Conservation (phyloP, 2,888 invertebrate species). For the Pammene fasciana region DNA sequence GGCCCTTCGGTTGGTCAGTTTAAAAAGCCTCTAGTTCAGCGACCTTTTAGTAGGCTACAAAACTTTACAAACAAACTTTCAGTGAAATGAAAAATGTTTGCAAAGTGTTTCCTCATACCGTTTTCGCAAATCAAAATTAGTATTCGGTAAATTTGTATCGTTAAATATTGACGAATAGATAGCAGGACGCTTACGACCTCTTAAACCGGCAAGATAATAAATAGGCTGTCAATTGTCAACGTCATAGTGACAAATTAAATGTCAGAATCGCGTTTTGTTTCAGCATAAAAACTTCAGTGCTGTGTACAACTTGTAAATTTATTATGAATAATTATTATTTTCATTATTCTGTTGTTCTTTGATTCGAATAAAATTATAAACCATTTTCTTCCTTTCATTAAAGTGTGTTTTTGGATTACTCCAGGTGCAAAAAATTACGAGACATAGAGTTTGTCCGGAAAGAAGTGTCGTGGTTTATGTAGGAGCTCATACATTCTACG, state of each 20-base stretch:
- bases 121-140: constrained; percentile 17
- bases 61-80: not conserved
- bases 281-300: not conserved
- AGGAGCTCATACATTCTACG: too few species aligned
- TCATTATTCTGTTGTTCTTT: too few species aligned
- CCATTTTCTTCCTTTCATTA: too few species aligned
- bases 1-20: constrained; percentile 27
- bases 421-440: too few species aligned
- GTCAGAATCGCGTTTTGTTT: constrained; percentile 19
- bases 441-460: too few species aligned
- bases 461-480: too few species aligned
- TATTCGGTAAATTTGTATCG: constrained; percentile 23
- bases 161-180: constrained; percentile 6
- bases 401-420: too few species aligned
- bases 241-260: constrained; percentile 3
- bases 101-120: not conserved
- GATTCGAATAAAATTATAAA: too few species aligned
- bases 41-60: not conserved
- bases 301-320: too few species aligned
- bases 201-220: constrained; percentile 27
- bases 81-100: constrained; percentile 9
- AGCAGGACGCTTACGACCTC: not conserved
- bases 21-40: constrained; percentile 3
- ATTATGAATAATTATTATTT: too few species aligned
- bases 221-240: constrained; percentile 13